phyloP scores from a whole-genome alignment of 2,797 vertebrate species.

The Semotilus atromaculatus region DNA sequence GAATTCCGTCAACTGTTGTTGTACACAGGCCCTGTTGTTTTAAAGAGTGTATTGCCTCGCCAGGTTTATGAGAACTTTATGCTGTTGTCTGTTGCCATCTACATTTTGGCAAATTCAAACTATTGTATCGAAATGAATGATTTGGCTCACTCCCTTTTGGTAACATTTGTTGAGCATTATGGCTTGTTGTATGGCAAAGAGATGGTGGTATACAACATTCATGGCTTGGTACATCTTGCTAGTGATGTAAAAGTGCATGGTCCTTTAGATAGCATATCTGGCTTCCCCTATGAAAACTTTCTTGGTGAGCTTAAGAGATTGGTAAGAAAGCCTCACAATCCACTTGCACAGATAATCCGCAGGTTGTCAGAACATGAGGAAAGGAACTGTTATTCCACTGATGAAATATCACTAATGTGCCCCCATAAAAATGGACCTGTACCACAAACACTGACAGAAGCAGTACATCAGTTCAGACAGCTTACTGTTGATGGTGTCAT shows the following conservation, averaged over 20 bases:
- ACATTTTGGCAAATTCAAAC: neutral
- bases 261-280: neutral
- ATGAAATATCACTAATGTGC: neutral
- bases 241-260: constrained; percentile 24
- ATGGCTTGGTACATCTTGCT: constrained; percentile 37
- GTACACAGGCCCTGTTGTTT: neutral
- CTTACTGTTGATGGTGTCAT: constrained; percentile 18
- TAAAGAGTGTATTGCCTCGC: neutral
- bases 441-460: constrained; percentile 5
- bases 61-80: constrained; percentile 34
- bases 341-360: constrained; percentile 28
- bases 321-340: constrained; percentile 15
- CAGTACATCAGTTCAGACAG: constrained; percentile 25
- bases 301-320: constrained; percentile 28
- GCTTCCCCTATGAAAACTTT: constrained; percentile 25
- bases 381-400: neutral
- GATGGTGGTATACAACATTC: constrained; percentile 10
- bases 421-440: constrained; percentile 9
- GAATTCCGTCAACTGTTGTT: neutral
- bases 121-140: neutral
- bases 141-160: neutral
- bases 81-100: constrained; percentile 17
- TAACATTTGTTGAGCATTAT: constrained; percentile 11
- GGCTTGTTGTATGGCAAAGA: neutral
- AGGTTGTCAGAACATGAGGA: constrained; percentile 27